Conservation (phyloP, 1,140 invertebrate genomes). For the Eueides isabella region DNA sequence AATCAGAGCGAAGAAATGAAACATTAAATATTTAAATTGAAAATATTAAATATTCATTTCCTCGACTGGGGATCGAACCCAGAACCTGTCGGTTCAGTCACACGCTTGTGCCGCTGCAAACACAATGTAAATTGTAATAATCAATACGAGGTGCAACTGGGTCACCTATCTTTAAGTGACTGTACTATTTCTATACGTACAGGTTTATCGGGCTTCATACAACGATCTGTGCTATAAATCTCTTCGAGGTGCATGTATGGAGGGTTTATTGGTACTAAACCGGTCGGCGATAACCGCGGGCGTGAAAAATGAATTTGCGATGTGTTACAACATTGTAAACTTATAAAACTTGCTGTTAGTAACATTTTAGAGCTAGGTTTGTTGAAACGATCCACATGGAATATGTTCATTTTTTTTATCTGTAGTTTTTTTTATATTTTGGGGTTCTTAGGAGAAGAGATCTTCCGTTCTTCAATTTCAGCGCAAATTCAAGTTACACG, state of each 20-base stretch:
- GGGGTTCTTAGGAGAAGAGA: no score
- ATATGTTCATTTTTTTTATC: background rate
- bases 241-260: constrained; percentile 29
- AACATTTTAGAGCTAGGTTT: constrained; percentile 23
- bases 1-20: no score
- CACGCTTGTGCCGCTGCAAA: no score
- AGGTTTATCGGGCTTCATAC: background rate
- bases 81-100: no score
- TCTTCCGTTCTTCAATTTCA: no score
- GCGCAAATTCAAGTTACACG: no score
- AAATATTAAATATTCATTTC: no score
- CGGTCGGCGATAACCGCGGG: constrained; percentile 31
- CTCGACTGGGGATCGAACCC: no score
- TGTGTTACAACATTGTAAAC: constrained; percentile 36
- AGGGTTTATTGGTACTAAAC: constrained; percentile 38
- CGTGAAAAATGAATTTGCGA: constrained; percentile 40
- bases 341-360: constrained; percentile 25
- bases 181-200: background rate
- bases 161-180: constrained; percentile 10
- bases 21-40: no score
- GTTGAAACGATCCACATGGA: background rate
- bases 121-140: background rate
- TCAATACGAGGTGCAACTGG: constrained; percentile 1
- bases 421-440: no score
- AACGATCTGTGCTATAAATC: constrained; percentile 31